Base-by-base conservation (phyloP, 2,888 invertebrate genomes). In the Andrena flavipes region DNA sequence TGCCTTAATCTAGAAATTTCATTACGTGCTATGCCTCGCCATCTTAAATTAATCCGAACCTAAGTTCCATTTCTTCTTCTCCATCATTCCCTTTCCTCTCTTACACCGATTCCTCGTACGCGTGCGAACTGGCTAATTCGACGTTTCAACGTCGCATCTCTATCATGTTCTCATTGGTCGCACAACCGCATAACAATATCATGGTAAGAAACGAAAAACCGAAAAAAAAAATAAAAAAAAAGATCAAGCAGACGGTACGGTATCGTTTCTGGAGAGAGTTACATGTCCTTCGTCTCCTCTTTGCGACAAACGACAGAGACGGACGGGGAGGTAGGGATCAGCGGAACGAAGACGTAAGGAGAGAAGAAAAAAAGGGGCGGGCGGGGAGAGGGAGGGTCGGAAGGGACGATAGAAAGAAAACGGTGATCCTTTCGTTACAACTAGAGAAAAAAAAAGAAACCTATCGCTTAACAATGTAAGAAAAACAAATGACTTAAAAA, bases 1-100 rank as follows among this genome's bases (percentile, higher is more conserved):
- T 95, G 95, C 94, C 92, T 95, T 95, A 95, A 94, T 90, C 92
- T 95, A 89, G 10, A 84, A 84, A 80, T 81, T 85, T 89, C 85
- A 84, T 89, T 89, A 90, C 88, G 88, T 88, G 88, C 90, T 91
- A 90, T 85, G 88, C 89, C 90, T 90, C 90, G 86, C 86, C 90
- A 86, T 88, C 89, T 91, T 90, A 90, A 90, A 86, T 78, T 89
- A 56, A 86, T 73, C 76, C 85, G 80, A 84, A 87, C 82, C 88
- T 90, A 80, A 69, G 75, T 64, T 72, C 80, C 51, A 23, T 71
- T 68, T 72, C 75, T 82, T 51, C 64, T 67, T 71, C 51, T 49
- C 35, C 69, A 23, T 72, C 56, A 35, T 54, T 56, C 51, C 78
- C 60, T 51, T n/a, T 67, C 48, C 33, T 51, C 62, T 42, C 13